Evolutionary conservation across 2,797 vertebrate genomes (phyloP), one percentile per base, ranked within the genome.

Genomic region (Sorex maritimensis): DNA sequence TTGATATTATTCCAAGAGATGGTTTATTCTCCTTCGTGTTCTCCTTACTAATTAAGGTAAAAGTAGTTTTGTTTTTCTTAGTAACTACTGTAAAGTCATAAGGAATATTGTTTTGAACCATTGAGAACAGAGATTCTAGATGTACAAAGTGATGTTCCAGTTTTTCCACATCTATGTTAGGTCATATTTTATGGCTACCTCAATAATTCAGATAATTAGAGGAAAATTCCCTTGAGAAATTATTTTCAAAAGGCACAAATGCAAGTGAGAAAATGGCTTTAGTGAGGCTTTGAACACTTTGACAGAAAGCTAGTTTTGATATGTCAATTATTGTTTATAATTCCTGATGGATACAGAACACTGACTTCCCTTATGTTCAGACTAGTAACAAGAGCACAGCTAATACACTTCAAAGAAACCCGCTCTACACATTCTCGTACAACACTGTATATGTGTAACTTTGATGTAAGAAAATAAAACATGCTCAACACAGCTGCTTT

Each of bases 391-490:
- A 90, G 79, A 93, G 65, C 67, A 86, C 4, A 77, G 38, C 75
- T 81, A 83, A 67, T 12, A 41, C 24, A 84, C 81, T 95, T 96
- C 91, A 90, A 96, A 96, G 91, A 61, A 6, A 6, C 12, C 44
- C 5, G 5, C 21, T 15, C 49, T 44, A 83, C 0, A 19, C 11
- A 86, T 91, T 81, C 86, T 80, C 30, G 14, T n/a, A 61, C 7
- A 93, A 34, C 0, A 86, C 63, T 71, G 28, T 52, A 52, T 78
- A 21, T 68, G 13, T 26, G 86, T 95, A 69, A 85, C 89, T 95
- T 91, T 95, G 95, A 96, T 96, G 93, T 88, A 84, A 87, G 65
- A 95, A 77, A 84, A 67, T 30, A 96, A 81, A 71, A 63, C 77
- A 92, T 86, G 55, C 28, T 13, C 91, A 88, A 74, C 78, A 81